These are phyloP conservation scores for Enteromius afrohamiltoni DNA, from an alignment of 2,797 vertebrate species.

Conservation along the genomic window DNA sequence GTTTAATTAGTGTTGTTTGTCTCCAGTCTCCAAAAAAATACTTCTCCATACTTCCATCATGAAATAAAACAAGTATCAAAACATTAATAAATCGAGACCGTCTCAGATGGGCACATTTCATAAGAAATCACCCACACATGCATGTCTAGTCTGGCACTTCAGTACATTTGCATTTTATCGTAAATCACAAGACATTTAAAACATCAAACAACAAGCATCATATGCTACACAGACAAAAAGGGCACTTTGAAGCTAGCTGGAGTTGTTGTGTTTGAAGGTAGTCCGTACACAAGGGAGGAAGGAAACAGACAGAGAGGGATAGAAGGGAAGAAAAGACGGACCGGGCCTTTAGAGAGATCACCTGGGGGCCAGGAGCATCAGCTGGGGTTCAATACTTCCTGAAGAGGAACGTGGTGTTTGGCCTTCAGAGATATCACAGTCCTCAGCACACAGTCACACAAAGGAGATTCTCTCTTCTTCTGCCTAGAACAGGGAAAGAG, in stretches of 20 bases:
- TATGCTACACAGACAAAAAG: background rate
- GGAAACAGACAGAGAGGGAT: background rate
- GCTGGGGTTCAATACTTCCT: slow-evolving; percentile 37
- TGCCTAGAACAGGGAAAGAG: background rate
- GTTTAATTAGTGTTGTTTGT: background rate
- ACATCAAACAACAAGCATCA: slow-evolving; percentile 5
- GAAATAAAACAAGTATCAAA: background rate
- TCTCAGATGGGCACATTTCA: slow-evolving; percentile 4
- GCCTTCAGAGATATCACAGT: slow-evolving; percentile 33
- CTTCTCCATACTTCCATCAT: background rate
- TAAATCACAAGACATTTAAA: slow-evolving; percentile 35
- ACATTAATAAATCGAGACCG: background rate
- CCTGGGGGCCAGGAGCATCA: slow-evolving; percentile 18
- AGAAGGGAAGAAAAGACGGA: slow-evolving; percentile 1
- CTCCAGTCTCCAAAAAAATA: background rate
- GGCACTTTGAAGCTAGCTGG: slow-evolving; percentile 24
- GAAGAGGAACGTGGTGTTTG: slow-evolving; percentile 27
- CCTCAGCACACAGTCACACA: slow-evolving; percentile 25
- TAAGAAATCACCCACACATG: slow-evolving; percentile 35
- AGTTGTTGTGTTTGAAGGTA: slow-evolving; percentile 16
- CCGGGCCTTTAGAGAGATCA: slow-evolving; percentile 26
- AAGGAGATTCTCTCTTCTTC: slow-evolving; percentile 1
- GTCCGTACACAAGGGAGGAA: slow-evolving; percentile 3
- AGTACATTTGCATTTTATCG: slow-evolving; percentile 26
- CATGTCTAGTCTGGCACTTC: slow-evolving; percentile 13